Evolutionary conservation across 2,797 vertebrate species (phyloP), one percentile per base, ranked within the genome.

Genomic region (Halcyon chelicuti): DNA sequence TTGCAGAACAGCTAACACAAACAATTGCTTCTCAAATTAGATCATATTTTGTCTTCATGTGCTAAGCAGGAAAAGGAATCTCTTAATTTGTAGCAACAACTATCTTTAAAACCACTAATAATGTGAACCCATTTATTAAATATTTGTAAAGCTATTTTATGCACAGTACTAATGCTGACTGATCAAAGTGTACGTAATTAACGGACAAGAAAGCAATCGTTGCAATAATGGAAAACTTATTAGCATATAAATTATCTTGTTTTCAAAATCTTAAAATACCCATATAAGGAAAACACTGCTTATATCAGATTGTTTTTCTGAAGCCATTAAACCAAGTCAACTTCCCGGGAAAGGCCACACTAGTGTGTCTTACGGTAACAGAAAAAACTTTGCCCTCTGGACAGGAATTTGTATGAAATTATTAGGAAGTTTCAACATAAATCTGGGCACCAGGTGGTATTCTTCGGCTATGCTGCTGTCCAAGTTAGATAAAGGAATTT

Each of bases 1-100:
- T 57, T 84, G 76, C 73, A 92, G 81, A 97, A 75, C 67, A 91
- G 84, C 90, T 94, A 97, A 95, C 72, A 73, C 40, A 94, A 96
- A 91, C 73, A 97, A 96, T 93, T 92, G 60, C 55, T 94, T 92
- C 88, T 94, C 66, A 94, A 97, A 96, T 97, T 96, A 97, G 88
- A 95, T 93, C 86, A 55, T 77, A 93, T 96, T 96, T 96, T 94
- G 95, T 94, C 89, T 95, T 86, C 33, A 58, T 58, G 92, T 93
- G 95, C 88, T 77, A 95, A 79, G 82, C 57, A 92, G 83, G 75
- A 83, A 96, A 93, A 93, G 54, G 65, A 94, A 91, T 95, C 52
- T 90, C 88, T 83, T 95, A 87, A 96, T 96, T 94, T 96, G 62
- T 66, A 88, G 67, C 60, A 94, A 87, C 70, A 88, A 57, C 51